phyloP scores from a whole-genome alignment of 2,113 vertebrate species.

The Anser brachyrhynchus region DNA sequence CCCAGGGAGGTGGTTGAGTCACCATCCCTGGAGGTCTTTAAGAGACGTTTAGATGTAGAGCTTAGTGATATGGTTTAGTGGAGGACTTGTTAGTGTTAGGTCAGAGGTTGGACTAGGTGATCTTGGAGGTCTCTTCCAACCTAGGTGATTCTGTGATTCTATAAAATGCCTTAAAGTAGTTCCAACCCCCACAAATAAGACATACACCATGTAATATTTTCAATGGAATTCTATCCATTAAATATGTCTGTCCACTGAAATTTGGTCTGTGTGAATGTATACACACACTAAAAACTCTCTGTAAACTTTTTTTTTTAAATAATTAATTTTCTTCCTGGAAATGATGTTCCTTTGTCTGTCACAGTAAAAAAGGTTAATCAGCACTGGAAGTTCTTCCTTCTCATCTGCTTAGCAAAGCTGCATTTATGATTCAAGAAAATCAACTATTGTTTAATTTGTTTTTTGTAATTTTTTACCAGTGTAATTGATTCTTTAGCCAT shows the following conservation, averaged over 20 bases:
- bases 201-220: background rate
- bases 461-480: background rate
- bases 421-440: background rate
- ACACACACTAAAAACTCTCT: background rate
- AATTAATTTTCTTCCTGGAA: background rate
- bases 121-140: no score
- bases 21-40: no score
- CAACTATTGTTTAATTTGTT: background rate
- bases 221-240: background rate
- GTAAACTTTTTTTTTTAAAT: background rate
- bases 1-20: no score
- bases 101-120: no score
- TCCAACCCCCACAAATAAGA: background rate
- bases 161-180: background rate
- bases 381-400: background rate
- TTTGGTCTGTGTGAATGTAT: background rate
- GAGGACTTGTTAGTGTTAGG: no score
- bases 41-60: no score
- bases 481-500: background rate
- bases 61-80: no score
- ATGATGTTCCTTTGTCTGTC: background rate
- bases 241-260: background rate
- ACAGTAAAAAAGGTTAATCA: background rate
- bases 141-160: no score
- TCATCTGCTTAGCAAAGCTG: background rate